Evolutionary conservation across 2,888 invertebrate species (phyloP).

Genomic region (Cremastinae sp.): DNA sequence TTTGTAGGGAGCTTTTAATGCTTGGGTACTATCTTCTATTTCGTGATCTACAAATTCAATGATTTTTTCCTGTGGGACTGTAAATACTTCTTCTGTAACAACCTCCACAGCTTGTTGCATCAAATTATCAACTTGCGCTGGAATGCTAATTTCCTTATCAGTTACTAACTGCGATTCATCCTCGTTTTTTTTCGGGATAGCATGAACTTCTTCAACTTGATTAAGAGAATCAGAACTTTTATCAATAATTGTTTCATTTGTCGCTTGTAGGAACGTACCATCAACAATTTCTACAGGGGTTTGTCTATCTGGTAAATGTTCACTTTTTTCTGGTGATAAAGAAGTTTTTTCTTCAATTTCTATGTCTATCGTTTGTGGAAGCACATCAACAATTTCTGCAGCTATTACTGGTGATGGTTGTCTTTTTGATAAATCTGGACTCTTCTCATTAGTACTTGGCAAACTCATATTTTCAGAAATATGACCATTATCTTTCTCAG

Average conservation of each 20-base stretch:
- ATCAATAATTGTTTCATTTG: too few relatives aligned
- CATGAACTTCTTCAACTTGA: too few relatives aligned
- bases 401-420: background rate
- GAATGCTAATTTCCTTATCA: too few relatives aligned
- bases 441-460: too few relatives aligned
- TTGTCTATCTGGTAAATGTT: too few relatives aligned
- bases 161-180: too few relatives aligned
- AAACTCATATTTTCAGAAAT: too few relatives aligned
- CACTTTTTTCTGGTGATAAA: background rate
- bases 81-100: slow-evolving; percentile 1
- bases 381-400: slow-evolving; percentile 16
- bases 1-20: slow-evolving; percentile 17
- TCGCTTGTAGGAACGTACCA: too few relatives aligned
- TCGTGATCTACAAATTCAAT: slow-evolving; percentile 41
- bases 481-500: too few relatives aligned
- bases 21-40: slow-evolving; percentile 37
- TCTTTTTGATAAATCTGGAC: slow-evolving; percentile 25
- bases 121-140: slow-evolving; percentile 1
- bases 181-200: too few relatives aligned
- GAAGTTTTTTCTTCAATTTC: slow-evolving; percentile 38
- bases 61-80: slow-evolving; percentile 22
- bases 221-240: too few relatives aligned
- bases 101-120: slow-evolving; percentile 5
- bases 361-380: background rate
- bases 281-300: too few relatives aligned